A percentile compares a stretch with the other conserved stretches of the same genome.
These are phyloP conservation scores for Xenus cinereus DNA, from an alignment of 2,113 vertebrate genomes.

Conservation along the genomic window DNA sequence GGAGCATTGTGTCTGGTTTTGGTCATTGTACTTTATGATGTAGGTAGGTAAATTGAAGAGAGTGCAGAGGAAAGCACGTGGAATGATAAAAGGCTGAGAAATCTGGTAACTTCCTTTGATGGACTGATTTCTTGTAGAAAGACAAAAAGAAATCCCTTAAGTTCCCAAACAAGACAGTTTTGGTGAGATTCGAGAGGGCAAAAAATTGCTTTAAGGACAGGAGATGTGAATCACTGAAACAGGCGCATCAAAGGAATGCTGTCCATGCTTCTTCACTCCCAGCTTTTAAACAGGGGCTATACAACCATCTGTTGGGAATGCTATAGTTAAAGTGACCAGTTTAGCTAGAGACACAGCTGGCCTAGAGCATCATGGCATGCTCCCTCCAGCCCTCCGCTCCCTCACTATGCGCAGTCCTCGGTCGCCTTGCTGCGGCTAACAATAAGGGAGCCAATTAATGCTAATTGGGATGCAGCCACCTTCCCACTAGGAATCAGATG, in stretches of 20 bases:
- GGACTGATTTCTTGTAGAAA: not conserved
- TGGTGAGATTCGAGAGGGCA: not conserved
- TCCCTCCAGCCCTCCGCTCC: not conserved
- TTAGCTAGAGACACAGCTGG: not conserved
- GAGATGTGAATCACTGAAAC: fast-evolving
- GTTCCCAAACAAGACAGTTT: not conserved
- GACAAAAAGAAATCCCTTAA: not conserved
- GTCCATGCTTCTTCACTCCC: not conserved
- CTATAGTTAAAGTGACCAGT: not conserved
- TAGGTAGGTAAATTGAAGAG: not conserved
- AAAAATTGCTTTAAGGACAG: not conserved
- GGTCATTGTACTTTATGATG: not conserved
- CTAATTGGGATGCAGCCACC: not conserved
- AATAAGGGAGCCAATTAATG: slow-evolving; percentile 20
- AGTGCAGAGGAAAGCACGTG: not conserved
- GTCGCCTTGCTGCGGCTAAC: not conserved
- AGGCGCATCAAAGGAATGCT: not conserved
- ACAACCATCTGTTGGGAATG: not conserved
- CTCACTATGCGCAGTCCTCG: not conserved
- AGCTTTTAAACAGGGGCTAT: not conserved
- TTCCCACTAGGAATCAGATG: not conserved
- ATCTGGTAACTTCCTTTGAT: not conserved
- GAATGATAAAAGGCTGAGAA: not conserved
- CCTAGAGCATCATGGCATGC: fast-evolving
- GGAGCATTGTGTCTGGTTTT: not conserved